phyloP scores from a whole-genome alignment of 2,113 vertebrate genomes.

The Hemicordylus capensis region DNA sequence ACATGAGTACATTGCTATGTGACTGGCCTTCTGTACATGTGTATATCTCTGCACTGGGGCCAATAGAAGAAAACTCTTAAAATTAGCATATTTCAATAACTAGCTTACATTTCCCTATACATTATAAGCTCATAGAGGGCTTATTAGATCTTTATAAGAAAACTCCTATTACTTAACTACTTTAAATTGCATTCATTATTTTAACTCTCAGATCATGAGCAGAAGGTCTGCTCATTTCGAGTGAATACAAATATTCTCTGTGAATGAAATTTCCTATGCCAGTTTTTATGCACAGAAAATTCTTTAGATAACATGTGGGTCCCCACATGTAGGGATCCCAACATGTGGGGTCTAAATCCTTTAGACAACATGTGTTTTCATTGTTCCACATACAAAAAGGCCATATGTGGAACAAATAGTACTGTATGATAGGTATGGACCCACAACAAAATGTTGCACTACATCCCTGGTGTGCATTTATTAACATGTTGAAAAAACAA shows the following conservation, averaged over 20 bases:
- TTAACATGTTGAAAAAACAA: too few species aligned
- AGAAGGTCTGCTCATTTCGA: constrained; percentile 59
- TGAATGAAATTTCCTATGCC: constrained; percentile 59
- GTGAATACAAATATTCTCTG: constrained; percentile 67
- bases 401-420: too few species aligned
- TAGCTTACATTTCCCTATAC: constrained; percentile 54
- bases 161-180: constrained; percentile 61
- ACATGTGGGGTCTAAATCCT: constrained; percentile 58
- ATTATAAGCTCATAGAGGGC: constrained; percentile 60
- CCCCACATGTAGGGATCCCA: too few species aligned
- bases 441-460: too few species aligned
- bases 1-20: neutral
- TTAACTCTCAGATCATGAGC: constrained; percentile 65
- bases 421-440: too few species aligned
- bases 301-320: constrained; percentile 61
- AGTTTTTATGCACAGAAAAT: constrained; percentile 57
- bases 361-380: constrained; percentile 8
- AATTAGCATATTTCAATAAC: constrained; percentile 67
- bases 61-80: constrained; percentile 48
- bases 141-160: constrained; percentile 71
- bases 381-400: constrained; percentile 3
- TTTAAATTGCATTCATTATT: constrained; percentile 69
- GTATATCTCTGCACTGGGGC: constrained; percentile 6
- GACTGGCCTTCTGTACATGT: neutral
- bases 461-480: too few species aligned